Conservation (phyloP, 37 sponge, comb jelly and placozoan genomes). For the Eunapius fragilis region DNA sequence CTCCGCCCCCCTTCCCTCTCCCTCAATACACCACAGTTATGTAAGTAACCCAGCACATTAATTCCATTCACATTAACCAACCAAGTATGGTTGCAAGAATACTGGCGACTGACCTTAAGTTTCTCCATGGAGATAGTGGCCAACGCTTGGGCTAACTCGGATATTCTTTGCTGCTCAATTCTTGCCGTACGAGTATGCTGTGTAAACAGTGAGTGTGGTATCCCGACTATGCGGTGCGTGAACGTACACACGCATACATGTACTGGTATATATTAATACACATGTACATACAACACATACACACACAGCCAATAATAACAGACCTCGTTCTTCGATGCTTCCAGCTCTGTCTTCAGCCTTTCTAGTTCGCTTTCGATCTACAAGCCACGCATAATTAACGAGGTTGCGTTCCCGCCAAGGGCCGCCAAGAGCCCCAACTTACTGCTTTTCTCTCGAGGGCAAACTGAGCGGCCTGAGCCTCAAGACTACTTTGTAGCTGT, state of each 20-base stretch:
- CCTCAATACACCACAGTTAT: too few relatives aligned
- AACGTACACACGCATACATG: too few relatives aligned
- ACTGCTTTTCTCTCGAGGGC: too few relatives aligned
- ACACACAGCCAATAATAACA: not conserved
- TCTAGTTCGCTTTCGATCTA: conserved; percentile 35
- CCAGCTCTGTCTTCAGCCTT: conserved; percentile 20
- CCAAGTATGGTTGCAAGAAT: too few relatives aligned
- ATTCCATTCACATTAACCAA: too few relatives aligned
- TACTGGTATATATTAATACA: too few relatives aligned
- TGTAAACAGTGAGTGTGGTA: not conserved
- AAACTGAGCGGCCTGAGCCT: too few relatives aligned
- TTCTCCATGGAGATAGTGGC: conserved; percentile 50
- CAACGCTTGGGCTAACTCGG: conserved; percentile 41
- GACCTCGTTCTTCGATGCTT: conserved; percentile 8
- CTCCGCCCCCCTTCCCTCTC: not conserved
- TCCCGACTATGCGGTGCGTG: not conserved
- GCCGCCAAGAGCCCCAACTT: too few relatives aligned
- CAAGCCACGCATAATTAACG: too few relatives aligned
- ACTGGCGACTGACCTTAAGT: conserved; percentile 31
- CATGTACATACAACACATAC: not conserved
- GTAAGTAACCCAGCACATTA: too few relatives aligned
- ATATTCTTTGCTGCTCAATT: not conserved
- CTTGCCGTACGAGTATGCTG: not conserved
- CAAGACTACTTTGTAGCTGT: too few relatives aligned
- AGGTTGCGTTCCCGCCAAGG: too few relatives aligned